Evolutionary conservation across 2,797 vertebrate species (phyloP).

Genomic region (Sebastes baramenuke): DNA sequence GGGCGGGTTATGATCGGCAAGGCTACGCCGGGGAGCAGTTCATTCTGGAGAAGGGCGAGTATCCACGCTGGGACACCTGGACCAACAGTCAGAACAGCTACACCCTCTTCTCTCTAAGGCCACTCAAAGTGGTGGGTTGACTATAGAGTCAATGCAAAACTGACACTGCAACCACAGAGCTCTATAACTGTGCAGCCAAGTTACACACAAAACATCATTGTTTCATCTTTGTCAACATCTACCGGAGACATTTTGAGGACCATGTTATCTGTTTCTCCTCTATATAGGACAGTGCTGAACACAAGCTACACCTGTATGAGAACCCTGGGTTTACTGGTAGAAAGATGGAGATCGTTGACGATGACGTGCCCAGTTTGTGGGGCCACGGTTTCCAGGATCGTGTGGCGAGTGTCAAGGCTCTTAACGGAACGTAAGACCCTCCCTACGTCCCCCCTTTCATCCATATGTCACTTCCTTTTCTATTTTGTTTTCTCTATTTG

Average conservation of each 20-base stretch:
- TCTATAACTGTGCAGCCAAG: background rate
- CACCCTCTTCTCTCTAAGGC: slow-evolving; percentile 88
- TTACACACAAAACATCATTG: background rate
- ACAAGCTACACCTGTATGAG: slow-evolving; percentile 92
- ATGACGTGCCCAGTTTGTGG: slow-evolving; percentile 93
- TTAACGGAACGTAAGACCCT: slow-evolving; percentile 90
- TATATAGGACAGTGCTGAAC: slow-evolving; percentile 86
- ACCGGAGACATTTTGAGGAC: background rate
- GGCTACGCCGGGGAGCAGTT: slow-evolving; percentile 89
- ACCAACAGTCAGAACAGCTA: slow-evolving; percentile 90
- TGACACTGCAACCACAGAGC: background rate
- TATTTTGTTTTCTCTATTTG: background rate
- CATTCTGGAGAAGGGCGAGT: slow-evolving; percentile 92
- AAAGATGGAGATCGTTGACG: slow-evolving; percentile 94
- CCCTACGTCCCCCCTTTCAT: background rate
- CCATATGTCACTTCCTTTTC: background rate
- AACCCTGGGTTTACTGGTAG: slow-evolving; percentile 84
- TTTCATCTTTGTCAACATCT: background rate
- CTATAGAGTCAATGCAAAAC: background rate
- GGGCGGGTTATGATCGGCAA: slow-evolving; percentile 87
- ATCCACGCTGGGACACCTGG: slow-evolving; percentile 93
- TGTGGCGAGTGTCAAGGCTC: slow-evolving; percentile 87
- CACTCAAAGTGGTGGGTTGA: slow-evolving; percentile 79
- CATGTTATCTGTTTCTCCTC: slow-evolving; percentile 12
- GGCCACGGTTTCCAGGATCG: slow-evolving; percentile 92